Percentiles rank a stretch among this genome's conserved stretches.
Evolutionary conservation across 2,888 invertebrate genomes (phyloP).

Genomic region (Chrysopilus asiliformis): DNA sequence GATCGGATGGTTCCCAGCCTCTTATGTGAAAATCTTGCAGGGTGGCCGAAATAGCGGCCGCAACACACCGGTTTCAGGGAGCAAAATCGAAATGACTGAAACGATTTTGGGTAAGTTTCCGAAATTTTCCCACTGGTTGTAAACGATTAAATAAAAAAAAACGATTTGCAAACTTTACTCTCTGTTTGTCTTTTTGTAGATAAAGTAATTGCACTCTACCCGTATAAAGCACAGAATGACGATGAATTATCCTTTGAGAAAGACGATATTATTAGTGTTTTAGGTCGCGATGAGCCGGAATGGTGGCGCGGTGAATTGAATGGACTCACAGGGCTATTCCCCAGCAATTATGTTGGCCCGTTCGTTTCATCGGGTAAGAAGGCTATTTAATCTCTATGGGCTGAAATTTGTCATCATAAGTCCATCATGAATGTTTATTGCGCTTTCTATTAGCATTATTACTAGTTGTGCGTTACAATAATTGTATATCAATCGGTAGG

Average conservation of each 20-base stretch:
- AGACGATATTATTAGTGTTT: conserved; percentile 78
- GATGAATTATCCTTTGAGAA: conserved; percentile 90
- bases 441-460: not conserved
- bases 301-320: conserved; percentile 97
- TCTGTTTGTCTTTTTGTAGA: conserved; percentile 38
- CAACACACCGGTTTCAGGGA: conserved; percentile 58
- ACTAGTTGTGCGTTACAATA: conserved; percentile 7
- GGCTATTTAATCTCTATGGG: conserved; percentile 24
- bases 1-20: conserved; percentile 98
- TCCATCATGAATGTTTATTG: not conserved
- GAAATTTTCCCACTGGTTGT: not conserved
- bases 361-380: conserved; percentile 40
- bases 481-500: no score
- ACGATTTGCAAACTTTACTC: not conserved
- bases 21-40: conserved; percentile 78
- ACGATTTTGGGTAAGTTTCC: conserved; percentile 29
- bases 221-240: conserved; percentile 86
- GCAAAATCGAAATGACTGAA: conserved; percentile 47
- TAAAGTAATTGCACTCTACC: conserved; percentile 84
- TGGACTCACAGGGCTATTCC: conserved; percentile 82
- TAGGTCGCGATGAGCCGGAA: conserved; percentile 85
- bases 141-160: not conserved
- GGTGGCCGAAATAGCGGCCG: conserved; percentile 57
- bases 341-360: conserved; percentile 86
- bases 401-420: conserved; percentile 6